A percentile compares a stretch with the other conserved stretches of the same genome.
These are phyloP conservation scores for Pardalotus punctatus DNA, from an alignment of 2,113 vertebrate genomes.

Conservation along the genomic window DNA sequence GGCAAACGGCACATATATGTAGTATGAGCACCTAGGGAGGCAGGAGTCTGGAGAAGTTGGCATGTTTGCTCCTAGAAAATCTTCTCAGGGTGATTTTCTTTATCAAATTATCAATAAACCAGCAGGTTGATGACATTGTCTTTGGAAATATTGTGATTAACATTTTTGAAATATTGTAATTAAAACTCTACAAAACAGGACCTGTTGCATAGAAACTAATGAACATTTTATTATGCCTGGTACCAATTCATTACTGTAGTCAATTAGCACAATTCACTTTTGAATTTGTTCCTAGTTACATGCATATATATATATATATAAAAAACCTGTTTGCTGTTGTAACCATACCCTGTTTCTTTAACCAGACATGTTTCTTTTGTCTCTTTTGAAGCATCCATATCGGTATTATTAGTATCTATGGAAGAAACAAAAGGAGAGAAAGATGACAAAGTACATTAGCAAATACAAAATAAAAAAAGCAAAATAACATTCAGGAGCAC, in stretches of 20 bases:
- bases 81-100: constrained; percentile 35
- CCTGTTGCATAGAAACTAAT: background rate
- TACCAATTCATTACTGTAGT: background rate
- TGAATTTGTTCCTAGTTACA: background rate
- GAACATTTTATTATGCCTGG: background rate
- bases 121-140: background rate
- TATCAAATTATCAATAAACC: background rate
- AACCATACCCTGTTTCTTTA: background rate
- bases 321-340: background rate
- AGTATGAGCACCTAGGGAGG: background rate
- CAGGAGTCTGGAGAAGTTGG: background rate
- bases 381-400: background rate
- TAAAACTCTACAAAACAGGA: background rate
- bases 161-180: background rate
- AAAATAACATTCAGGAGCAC: background rate
- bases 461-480: background rate
- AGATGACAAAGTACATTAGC: background rate
- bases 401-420: background rate
- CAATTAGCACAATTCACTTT: background rate
- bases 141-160: background rate
- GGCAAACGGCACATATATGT: background rate
- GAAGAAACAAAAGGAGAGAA: background rate
- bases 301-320: accelerated
- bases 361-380: background rate
- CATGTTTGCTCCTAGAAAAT: background rate